Percentiles rank a stretch among this genome's conserved stretches.
Evolutionary conservation across 2,888 invertebrate genomes (phyloP).

Genomic region (Papilio demoleus): DNA sequence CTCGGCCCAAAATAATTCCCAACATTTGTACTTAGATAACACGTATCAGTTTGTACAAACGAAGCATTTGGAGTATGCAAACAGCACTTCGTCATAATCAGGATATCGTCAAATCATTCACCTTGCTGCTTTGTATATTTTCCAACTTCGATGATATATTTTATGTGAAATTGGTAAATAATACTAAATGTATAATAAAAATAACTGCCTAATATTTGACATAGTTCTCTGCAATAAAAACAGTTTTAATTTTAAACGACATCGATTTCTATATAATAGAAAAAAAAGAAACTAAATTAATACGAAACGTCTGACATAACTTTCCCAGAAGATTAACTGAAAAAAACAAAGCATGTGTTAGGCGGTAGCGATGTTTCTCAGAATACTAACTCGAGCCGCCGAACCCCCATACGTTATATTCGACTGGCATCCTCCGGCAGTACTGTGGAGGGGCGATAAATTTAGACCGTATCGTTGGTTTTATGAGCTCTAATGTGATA

Average conservation of each 20-base stretch:
- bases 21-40: conserved; percentile 69
- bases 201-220: too few species aligned
- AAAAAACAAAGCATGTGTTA: conserved; percentile 47
- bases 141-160: conserved; percentile 8
- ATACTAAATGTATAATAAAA: too few species aligned
- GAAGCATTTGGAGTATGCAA: conserved; percentile 76
- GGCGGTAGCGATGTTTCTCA: conserved; percentile 64
- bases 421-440: conserved; percentile 65
- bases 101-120: conserved; percentile 60
- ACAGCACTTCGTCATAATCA: conserved; percentile 72
- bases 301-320: background rate
- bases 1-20: conserved; percentile 74
- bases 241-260: background rate
- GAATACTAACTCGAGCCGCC: conserved; percentile 72
- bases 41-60: conserved; percentile 66
- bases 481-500: conserved; percentile 57
- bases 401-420: conserved; percentile 73
- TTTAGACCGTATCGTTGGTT: conserved; percentile 44
- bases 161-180: background rate
- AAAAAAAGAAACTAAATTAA: background rate
- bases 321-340: conserved; percentile 43
- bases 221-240: too few species aligned
- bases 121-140: conserved; percentile 30
- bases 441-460: conserved; percentile 54
- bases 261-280: background rate